Percentiles rank a stretch among this genome's conserved stretches.
phyloP scores from a whole-genome alignment of 2,113 vertebrate genomes.

The Nerophis ophidion region DNA sequence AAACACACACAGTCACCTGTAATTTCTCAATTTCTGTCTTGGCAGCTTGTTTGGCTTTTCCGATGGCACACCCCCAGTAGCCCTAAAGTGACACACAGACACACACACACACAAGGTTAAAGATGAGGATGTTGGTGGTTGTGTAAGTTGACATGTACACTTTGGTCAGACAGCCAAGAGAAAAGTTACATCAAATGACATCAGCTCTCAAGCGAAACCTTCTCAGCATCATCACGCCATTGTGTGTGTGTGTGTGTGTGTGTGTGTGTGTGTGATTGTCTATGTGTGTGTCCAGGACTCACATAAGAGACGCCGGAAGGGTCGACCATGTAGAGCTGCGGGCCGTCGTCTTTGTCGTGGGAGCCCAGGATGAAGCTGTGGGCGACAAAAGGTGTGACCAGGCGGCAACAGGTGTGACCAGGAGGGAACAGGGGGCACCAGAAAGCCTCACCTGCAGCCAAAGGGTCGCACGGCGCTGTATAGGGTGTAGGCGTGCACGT shows the following conservation, averaged over 20 bases:
- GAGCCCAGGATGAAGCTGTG: conserved; percentile 86
- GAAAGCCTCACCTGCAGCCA: conserved; percentile 85
- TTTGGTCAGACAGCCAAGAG: conserved; percentile 6
- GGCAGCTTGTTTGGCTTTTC: conserved; percentile 97
- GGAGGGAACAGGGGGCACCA: no score
- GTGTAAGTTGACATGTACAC: neutral
- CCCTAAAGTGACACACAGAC: conserved; percentile 70
- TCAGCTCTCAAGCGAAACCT: conserved; percentile 4
- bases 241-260: no score
- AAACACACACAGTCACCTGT: conserved; percentile 71
- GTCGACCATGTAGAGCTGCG: conserved; percentile 98
- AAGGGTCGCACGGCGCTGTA: conserved; percentile 98
- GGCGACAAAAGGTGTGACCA: neutral
- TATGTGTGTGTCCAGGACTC: no score
- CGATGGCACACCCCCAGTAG: conserved; percentile 97
- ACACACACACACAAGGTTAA: neutral
- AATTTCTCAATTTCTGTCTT: conserved; percentile 99
- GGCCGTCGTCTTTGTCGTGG: conserved; percentile 86
- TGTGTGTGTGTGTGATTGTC: no score
- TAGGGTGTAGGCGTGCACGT: conserved; percentile 94
- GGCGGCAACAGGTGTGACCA: no score
- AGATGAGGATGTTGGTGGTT: no score
- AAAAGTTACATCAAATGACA: conserved; percentile 1
- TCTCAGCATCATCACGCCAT: neutral
- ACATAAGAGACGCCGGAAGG: conserved; percentile 28